These are phyloP conservation scores for Toxotes jaculatrix DNA, from an alignment of 2,113 vertebrate genomes.

Conservation along the genomic window DNA sequence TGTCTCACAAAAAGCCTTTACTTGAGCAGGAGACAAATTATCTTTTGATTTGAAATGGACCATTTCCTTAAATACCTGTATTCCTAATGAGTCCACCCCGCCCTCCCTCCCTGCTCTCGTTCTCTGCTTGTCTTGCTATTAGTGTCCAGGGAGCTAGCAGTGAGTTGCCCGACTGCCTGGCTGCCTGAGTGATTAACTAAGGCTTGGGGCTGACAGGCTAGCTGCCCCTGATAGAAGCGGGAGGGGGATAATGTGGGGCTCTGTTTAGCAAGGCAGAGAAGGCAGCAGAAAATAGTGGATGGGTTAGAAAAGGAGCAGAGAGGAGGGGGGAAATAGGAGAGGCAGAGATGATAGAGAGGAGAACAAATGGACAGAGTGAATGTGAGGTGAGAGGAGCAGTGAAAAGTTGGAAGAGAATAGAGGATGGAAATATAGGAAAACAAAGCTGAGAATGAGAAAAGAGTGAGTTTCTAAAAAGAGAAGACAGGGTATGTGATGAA, in stretches of 20 bases:
- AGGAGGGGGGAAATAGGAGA: neutral
- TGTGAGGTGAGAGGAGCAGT: conserved; percentile 2
- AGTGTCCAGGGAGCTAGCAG: conserved; percentile 79
- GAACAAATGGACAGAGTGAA: conserved; percentile 62
- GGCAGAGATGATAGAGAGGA: conserved; percentile 52
- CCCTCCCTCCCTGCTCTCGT: conserved; percentile 41
- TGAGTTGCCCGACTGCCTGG: conserved; percentile 67
- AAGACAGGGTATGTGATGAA: neutral
- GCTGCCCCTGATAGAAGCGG: conserved; percentile 73
- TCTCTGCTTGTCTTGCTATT: conserved; percentile 82
- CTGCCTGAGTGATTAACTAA: conserved; percentile 88
- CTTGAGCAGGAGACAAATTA: conserved; percentile 82
- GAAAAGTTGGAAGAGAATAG: conserved; percentile 18
- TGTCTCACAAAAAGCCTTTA: conserved; percentile 52
- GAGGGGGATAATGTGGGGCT: conserved; percentile 80
- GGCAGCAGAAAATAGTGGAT: conserved; percentile 57
- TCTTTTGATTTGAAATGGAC: conserved; percentile 85
- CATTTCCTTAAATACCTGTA: conserved; percentile 87
- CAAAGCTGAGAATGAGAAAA: conserved; percentile 27
- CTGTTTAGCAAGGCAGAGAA: conserved; percentile 82
- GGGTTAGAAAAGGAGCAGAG: conserved; percentile 48
- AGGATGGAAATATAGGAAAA: conserved; percentile 18
- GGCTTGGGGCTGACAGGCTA: conserved; percentile 85
- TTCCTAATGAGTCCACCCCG: conserved; percentile 81
- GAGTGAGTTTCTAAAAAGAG: neutral